phyloP scores from a whole-genome alignment of 2,797 vertebrate species.

The Enteromius argenteus region DNA sequence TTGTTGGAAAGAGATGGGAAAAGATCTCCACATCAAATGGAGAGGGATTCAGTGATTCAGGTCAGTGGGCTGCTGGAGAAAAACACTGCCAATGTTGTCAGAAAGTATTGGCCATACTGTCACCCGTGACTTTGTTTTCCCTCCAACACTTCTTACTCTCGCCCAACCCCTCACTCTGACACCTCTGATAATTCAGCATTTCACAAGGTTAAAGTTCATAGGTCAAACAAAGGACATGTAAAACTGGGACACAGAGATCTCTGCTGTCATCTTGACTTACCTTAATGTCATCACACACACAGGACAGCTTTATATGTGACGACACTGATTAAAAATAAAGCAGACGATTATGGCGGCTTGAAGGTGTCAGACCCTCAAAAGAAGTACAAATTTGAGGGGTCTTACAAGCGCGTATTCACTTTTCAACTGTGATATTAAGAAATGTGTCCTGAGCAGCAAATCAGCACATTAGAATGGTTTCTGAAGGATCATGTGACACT shows the following conservation, averaged over 20 bases:
- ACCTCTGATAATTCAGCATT: constrained; percentile 25
- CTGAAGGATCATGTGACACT: not conserved
- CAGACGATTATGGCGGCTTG: not conserved
- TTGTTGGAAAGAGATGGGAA: not conserved
- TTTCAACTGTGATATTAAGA: not conserved
- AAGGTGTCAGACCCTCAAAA: not conserved
- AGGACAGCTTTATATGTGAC: not conserved
- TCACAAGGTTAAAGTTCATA: constrained; percentile 26
- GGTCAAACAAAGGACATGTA: constrained; percentile 32
- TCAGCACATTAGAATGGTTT: not conserved
- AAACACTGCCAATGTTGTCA: constrained; percentile 20
- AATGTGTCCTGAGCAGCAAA: not conserved
- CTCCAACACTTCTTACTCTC: not conserved
- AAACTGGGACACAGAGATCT: constrained; percentile 3
- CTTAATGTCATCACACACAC: not conserved
- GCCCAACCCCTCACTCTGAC: not conserved
- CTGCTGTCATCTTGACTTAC: constrained; percentile 35
- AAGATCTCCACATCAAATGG: not conserved
- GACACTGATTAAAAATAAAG: not conserved
- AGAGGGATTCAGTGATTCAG: not conserved
- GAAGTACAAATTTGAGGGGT: not conserved
- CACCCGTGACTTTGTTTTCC: constrained; percentile 15
- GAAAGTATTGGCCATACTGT: not conserved
- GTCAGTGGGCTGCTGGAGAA: not conserved
- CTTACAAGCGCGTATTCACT: not conserved